Percentiles rank a stretch among this genome's conserved stretches.
phyloP scores from a whole-genome alignment of 37 sponge, comb jelly and placozoan genomes.

The Diacarnus erythraeanus region DNA sequence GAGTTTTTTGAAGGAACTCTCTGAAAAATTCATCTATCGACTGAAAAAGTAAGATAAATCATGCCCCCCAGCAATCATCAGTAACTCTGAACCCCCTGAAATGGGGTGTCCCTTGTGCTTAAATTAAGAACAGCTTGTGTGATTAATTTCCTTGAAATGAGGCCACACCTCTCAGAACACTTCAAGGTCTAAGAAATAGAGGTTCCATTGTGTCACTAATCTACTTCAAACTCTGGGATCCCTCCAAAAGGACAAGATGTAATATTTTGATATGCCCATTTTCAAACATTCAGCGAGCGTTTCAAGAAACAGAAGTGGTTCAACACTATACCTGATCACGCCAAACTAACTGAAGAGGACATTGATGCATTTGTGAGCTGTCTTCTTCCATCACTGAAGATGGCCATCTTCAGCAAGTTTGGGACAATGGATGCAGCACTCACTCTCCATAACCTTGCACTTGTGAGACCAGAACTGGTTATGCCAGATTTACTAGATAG shows the following conservation, averaged over 20 bases:
- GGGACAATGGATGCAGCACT: slow-evolving; percentile 44
- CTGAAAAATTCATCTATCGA: slow-evolving; percentile 34
- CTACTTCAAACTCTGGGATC: no score
- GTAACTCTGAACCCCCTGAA: no score
- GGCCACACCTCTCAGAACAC: no score
- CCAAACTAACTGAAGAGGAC: slow-evolving; percentile 75
- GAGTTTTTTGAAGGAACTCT: slow-evolving; percentile 35
- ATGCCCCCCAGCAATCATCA: neutral
- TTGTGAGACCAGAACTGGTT: slow-evolving; percentile 73
- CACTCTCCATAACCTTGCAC: slow-evolving; percentile 61
- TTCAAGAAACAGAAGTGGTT: slow-evolving; percentile 59
- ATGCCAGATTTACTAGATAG: slow-evolving; percentile 77
- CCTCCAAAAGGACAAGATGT: no score
- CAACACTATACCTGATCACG: slow-evolving; percentile 43
- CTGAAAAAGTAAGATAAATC: slow-evolving; percentile 45
- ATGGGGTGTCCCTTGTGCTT: no score
- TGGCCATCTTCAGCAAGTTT: slow-evolving; percentile 81
- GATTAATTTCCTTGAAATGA: no score
- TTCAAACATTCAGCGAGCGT: slow-evolving; percentile 63
- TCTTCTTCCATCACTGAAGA: slow-evolving; percentile 65
- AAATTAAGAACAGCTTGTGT: no score
- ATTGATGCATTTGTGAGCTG: slow-evolving; percentile 83
- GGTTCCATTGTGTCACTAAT: no score
- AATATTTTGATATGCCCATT: no score
- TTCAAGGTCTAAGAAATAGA: no score